Base-by-base conservation (phyloP, 2,797 vertebrate species). In the Urophycis tenuis region DNA sequence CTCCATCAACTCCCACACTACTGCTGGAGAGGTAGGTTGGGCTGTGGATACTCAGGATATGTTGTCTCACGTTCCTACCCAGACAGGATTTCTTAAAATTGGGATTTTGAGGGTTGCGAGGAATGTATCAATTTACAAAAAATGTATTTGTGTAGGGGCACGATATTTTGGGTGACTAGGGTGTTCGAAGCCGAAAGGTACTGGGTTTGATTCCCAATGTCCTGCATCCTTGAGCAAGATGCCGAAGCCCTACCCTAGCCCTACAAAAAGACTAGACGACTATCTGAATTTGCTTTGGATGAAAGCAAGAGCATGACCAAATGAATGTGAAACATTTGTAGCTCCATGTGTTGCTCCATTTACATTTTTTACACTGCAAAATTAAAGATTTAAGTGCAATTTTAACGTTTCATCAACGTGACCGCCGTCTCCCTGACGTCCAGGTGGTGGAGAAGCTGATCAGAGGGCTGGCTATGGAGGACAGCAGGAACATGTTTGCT, bases 371-470 rank as follows among this genome's bases (percentile, higher is more conserved):
- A 53, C 45, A 22, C 45, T 41, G 2, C 39, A 17, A 41, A 15
- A 3, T 15, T 12, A 41, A 41, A 49, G 45, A 2, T 49, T 49
- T 6, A 53, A 60, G 53, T 67, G 25, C 25, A 25, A 29, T 29
- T 29, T 25, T 11, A 67, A 14, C 25, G 3, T 67, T 29, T 29
- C n/a, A 29, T 29, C 29, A 67, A 71, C 69, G 2, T 33, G 30
- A 19, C 29, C 12, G 53, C 53, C 45, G 45, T 53, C 17, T 22
- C 2, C 25, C 60, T 67, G 53, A 60, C 25, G 7, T 81, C 41
- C 87, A 97, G 96, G 96, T 97, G 84, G 96, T 97, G 80, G 96
- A 97, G 82, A 97, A 97, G 89, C 89, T 97, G 74, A 96, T 97
- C 86, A 89, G 96, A 78, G 96, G 96, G 32, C 74, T 97, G 79